Conservation (phyloP, 2,113 vertebrate species). For the Morone chrysops region DNA sequence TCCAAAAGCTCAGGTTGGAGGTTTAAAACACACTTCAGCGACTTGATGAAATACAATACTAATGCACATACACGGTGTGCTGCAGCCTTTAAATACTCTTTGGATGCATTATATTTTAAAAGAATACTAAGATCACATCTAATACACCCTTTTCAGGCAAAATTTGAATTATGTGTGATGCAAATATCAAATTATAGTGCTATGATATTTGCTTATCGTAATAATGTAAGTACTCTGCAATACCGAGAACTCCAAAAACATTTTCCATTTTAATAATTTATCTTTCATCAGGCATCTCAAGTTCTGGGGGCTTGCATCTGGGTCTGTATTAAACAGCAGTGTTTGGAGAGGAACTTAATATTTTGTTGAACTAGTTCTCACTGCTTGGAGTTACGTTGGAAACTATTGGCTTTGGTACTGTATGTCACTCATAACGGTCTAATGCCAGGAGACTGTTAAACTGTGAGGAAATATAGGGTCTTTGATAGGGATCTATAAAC, state of each 20-base stretch:
- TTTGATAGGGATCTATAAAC: conserved; percentile 48
- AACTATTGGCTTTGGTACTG: conserved; percentile 23
- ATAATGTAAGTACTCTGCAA: conserved; percentile 24
- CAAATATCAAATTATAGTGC: conserved; percentile 5
- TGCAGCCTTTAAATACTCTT: conserved; percentile 5
- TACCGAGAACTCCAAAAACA: conserved; percentile 41
- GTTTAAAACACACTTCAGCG: conserved; percentile 11
- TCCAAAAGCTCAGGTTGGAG: conserved; percentile 30
- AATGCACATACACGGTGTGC: background rate
- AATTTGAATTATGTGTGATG: conserved; percentile 1
- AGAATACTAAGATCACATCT: background rate
- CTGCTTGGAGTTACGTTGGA: conserved; percentile 38
- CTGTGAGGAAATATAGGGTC: conserved; percentile 28
- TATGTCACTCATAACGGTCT: conserved; percentile 37
- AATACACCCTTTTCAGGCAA: background rate
- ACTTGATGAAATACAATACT: conserved; percentile 39
- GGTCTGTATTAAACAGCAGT: conserved; percentile 46
- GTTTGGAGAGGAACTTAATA: conserved; percentile 68
- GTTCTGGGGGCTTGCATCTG: conserved; percentile 40
- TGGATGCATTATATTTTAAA: background rate
- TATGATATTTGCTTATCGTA: background rate
- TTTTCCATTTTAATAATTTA: conserved; percentile 59
- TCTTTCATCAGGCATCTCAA: conserved; percentile 61
- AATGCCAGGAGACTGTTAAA: conserved; percentile 49
- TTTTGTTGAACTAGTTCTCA: conserved; percentile 35